Conservation (phyloP, 2,113 vertebrate species). For the Paratilapia polleni region DNA sequence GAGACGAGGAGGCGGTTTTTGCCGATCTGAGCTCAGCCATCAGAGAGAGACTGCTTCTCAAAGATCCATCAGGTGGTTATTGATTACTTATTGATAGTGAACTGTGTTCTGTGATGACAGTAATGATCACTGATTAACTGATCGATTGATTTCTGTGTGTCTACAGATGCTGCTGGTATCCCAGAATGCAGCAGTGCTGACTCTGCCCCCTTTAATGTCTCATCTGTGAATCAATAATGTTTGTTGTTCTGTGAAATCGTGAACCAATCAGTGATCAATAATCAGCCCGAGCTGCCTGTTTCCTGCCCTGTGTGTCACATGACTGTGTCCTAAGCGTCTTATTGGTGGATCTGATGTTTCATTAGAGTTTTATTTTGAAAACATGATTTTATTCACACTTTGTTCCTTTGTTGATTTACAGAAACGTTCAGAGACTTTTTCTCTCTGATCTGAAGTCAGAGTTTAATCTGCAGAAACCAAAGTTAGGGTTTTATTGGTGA, state of each 20-base stretch:
- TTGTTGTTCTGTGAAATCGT: not conserved
- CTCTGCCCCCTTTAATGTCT: no score
- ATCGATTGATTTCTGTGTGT: not conserved
- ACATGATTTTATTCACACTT: not conserved
- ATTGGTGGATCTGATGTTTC: not conserved
- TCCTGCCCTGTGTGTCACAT: not conserved
- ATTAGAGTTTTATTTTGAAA: not conserved
- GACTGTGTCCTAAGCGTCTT: not conserved
- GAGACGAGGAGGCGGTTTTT: not conserved
- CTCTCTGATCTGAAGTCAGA: not conserved
- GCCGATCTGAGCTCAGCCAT: constrained; percentile 21
- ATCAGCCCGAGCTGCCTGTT: not conserved
- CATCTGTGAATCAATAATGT: not conserved
- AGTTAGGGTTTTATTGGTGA: not conserved
- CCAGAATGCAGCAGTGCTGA: not conserved
- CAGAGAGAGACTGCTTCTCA: not conserved
- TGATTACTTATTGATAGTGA: not conserved
- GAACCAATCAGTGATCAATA: not conserved
- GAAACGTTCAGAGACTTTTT: no score
- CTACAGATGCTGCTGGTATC: not conserved
- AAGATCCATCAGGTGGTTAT: not conserved
- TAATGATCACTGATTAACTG: not conserved
- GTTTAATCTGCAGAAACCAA: no score
- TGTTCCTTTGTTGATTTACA: not conserved
- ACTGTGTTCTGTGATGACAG: not conserved